Percentiles rank a stretch among this genome's conserved stretches.
Conservation (phyloP, 2,797 vertebrate species). For the Typhlichthys subterraneus region DNA sequence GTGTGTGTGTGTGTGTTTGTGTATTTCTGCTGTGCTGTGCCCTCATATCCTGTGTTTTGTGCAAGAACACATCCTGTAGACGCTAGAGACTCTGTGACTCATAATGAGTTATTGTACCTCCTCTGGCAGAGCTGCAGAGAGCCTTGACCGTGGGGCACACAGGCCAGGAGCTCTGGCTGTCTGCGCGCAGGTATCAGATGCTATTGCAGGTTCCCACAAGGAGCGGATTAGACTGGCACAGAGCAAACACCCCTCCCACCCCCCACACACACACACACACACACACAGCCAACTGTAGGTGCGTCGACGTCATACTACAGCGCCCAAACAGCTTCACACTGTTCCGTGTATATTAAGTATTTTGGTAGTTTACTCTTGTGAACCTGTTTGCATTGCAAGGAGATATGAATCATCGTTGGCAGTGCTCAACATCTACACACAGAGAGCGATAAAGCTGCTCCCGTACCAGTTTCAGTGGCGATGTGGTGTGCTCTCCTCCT, state of each 20-base stretch:
- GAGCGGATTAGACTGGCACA: conserved; percentile 68
- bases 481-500: conserved; percentile 29
- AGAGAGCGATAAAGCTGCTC: not conserved
- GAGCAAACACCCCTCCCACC: conserved; percentile 62
- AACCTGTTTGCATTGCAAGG: conserved; percentile 22
- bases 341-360: conserved; percentile 1
- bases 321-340: conserved; percentile 4
- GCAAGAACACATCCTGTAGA: conserved; percentile 42
- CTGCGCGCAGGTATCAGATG: conserved; percentile 72
- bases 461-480: conserved; percentile 31
- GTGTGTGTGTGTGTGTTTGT: conserved; percentile 14
- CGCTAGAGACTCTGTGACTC: conserved; percentile 60
- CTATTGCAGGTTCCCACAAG: conserved; percentile 75
- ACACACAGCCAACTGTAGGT: conserved; percentile 4
- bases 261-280: not conserved
- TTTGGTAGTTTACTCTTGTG: conserved; percentile 11
- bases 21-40: conserved; percentile 21
- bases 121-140: conserved; percentile 28
- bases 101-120: conserved; percentile 59
- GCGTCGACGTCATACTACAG: conserved; percentile 40
- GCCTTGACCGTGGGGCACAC: conserved; percentile 41
- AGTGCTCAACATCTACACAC: conserved; percentile 38
- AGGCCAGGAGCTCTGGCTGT: conserved; percentile 28
- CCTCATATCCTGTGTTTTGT: conserved; percentile 62
- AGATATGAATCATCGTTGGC: conserved; percentile 37